Base-by-base conservation (phyloP, 2,888 invertebrate genomes). In the Candidula unifasciata region DNA sequence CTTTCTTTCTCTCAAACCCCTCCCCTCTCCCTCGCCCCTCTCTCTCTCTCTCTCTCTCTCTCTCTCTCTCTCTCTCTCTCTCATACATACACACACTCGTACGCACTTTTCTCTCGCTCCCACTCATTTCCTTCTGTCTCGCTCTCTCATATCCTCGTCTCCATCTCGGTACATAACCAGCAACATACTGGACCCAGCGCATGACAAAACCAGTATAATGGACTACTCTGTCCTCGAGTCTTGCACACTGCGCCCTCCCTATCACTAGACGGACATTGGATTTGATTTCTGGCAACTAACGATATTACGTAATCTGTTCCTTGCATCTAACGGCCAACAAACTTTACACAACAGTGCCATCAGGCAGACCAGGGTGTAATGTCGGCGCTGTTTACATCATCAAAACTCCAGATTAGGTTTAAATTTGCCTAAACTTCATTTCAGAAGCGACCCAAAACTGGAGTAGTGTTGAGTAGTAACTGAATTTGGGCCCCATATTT, bases 361-460 rank as follows among this genome's bases (percentile, higher is more conserved):
- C 27, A 3, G 8, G 35, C 35, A 60, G n/a, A 0, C n/a, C 44
- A 10, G 54, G 54, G n/a, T 30, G 18, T 30, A 74, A 74, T 54
- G 30, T 8, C 78, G 6, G 64, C 13, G 8, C 37, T 78, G 78
- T 78, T 78, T 78, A 33, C 24, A 33, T 57, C 64, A 35, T n/a
- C 78, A 64, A 21, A 78, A 64, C 3, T 78, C 64, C 60, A 64
- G 37, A 78, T 78, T 78, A 78, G 24, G 60, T 78, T 78, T 33
- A 78, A 78, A 78, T 78, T 78, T 60, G 64, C 35, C 33, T 2
- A 78, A 78, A 52, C 78, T 52, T 35, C 60, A n/a, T 78, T 78
- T 60, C 24, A 64, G 35, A 16, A 27, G 33, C 3, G 33, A 33
- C 57, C 30, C 54, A 76, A 76, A 76, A 0, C 44, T 60, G 30